Base-by-base conservation (phyloP, 2,113 vertebrate species). In the Falcunculus frontatus region DNA sequence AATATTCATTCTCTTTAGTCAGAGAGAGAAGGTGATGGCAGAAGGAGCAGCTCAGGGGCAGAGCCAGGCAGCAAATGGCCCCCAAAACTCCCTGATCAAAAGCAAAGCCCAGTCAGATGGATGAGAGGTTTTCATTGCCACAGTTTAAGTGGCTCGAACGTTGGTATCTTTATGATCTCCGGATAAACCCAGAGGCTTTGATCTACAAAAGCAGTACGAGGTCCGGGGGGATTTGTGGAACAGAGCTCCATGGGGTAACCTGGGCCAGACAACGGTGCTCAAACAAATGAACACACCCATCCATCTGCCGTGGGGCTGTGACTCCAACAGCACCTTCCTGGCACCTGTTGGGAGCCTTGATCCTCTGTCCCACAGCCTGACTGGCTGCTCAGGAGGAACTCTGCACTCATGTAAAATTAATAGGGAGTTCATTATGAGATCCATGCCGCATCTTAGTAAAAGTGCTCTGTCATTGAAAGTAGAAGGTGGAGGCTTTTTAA, bases 401-500 rank as follows among this genome's bases (percentile, higher is more conserved):
- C 95, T 76, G 85, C 80, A 13, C 95, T 97, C 19, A 81, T 89
- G 96, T 21, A 87, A 95, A 97, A 97, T 97, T 95, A 96, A 96
- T 70, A 55, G 88, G 89, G 84, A 26, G 73, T 37, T 97, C 97
- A 78, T 97, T 93, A 97, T 26, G 50, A 95, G 97, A 97, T 85
- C 95, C 93, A 47, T 5, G 78, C 93, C 56, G 93, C 90, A 17
- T 90, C 97, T 96, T 84, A 93, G 92, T 96, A 97, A 96, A 97
- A 55, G 49, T 94, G 96, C 95, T 97, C 96, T 60, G 90, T 96
- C 96, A 90, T 94, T 91, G 93, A 87, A 87, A 97, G 95, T n/a
- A 87, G 96, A 93, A 98, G 96, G 96, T 72, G 95, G 96, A 95
- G 96, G 95, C 67, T 96, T 90, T 96, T 97, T 93, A 97, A 94